Conservation (phyloP, 2,888 invertebrate genomes). For the Acrobeloides nanus region DNA sequence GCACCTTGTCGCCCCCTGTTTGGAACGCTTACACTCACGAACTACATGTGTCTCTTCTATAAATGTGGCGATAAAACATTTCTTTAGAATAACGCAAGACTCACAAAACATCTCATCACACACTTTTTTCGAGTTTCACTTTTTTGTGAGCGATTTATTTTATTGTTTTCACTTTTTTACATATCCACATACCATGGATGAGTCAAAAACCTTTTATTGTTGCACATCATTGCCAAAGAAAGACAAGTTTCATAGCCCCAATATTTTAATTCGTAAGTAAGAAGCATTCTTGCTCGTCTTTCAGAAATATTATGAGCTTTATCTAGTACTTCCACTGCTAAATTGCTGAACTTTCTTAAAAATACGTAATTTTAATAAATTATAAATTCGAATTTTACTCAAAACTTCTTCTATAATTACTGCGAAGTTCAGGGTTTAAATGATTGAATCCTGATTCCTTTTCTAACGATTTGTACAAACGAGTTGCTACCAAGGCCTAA, state of each 20-base stretch:
- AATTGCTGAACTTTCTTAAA: conserved; percentile 81
- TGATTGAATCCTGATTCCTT: conserved; percentile 95
- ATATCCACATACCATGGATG: conserved; percentile 56
- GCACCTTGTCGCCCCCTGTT: too few species aligned
- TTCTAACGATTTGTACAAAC: conserved; percentile 64
- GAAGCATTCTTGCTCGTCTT: conserved; percentile 60
- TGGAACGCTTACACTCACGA: too few species aligned
- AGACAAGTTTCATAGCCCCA: conserved; percentile 97
- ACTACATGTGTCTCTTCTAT: too few species aligned
- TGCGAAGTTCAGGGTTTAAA: conserved; percentile 89
- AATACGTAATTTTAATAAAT: too few species aligned
- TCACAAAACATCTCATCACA: too few species aligned
- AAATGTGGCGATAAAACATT: too few species aligned
- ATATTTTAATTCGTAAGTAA: conserved; percentile 91
- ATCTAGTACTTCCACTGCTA: conserved; percentile 91
- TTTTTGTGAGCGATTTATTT: too few species aligned
- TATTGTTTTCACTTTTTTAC: too few species aligned
- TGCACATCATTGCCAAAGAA: conserved; percentile 89
- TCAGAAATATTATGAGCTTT: conserved; percentile 92
- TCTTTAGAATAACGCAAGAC: too few species aligned
- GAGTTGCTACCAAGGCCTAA: conserved; percentile 26
- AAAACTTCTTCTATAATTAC: conserved; percentile 91
- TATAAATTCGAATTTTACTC: conserved; percentile 63
- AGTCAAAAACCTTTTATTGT: conserved; percentile 65
- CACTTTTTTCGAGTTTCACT: too few species aligned